Evolutionary conservation across 1,140 invertebrate species (phyloP).

Genomic region (Rhagoletis zephyria): DNA sequence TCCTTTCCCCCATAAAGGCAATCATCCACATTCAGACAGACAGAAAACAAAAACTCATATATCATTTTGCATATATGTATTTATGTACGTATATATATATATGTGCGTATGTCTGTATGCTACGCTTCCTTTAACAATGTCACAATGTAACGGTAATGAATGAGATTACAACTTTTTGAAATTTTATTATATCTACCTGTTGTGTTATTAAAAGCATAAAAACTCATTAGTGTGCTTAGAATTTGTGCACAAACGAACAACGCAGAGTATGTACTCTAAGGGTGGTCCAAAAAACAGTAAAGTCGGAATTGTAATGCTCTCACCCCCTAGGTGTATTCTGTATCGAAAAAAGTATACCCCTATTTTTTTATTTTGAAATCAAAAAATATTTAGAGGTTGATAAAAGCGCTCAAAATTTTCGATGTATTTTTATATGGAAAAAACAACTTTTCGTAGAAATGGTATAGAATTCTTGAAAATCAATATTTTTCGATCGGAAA

Average conservation of each 20-base stretch:
- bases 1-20: not conserved
- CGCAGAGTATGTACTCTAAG: too few species aligned
- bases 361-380: too few species aligned
- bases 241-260: not conserved
- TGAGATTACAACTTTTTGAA: constrained; percentile 36
- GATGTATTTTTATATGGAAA: too few species aligned
- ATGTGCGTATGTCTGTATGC: not conserved
- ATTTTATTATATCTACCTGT: not conserved
- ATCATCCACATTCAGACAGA: not conserved
- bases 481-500: too few species aligned
- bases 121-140: not conserved
- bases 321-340: too few species aligned
- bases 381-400: too few species aligned
- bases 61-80: not conserved
- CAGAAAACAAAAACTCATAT: not conserved
- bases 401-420: too few species aligned
- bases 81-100: not conserved
- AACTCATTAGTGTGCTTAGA: constrained; percentile 45
- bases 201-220: not conserved
- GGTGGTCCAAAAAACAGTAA: too few species aligned
- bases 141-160: constrained; percentile 41
- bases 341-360: too few species aligned
- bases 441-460: too few species aligned
- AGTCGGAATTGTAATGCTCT: too few species aligned
- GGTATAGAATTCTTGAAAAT: too few species aligned